Evolutionary conservation across 2,888 invertebrate species (phyloP).

Genomic region (Schrankia costaestrigalis): DNA sequence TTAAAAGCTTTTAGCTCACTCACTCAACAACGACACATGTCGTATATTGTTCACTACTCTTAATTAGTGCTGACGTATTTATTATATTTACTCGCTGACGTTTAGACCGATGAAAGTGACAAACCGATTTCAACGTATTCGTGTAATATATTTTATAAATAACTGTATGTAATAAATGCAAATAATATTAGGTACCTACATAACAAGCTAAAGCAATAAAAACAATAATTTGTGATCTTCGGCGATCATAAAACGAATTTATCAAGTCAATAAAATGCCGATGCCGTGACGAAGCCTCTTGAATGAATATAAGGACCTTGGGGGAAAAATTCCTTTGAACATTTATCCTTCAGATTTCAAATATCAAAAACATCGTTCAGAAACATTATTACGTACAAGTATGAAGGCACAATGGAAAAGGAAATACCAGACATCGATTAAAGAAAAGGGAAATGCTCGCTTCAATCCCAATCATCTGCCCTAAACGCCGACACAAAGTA

Average conservation of each 20-base stretch:
- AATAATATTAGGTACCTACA: too few species aligned
- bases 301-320: slow-evolving; percentile 6
- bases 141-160: too few species aligned
- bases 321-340: slow-evolving; percentile 10
- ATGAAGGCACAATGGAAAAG: slow-evolving; percentile 39
- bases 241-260: slow-evolving; percentile 25
- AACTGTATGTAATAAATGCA: too few species aligned
- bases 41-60: slow-evolving; percentile 22
- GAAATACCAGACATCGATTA: slow-evolving; percentile 48
- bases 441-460: slow-evolving; percentile 50
- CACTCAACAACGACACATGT: slow-evolving; percentile 18
- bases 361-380: slow-evolving; percentile 5
- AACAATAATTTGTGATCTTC: too few species aligned
- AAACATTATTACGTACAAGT: slow-evolving; percentile 8
- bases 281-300: slow-evolving; percentile 16
- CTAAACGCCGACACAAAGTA: slow-evolving; percentile 73
- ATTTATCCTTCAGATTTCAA: slow-evolving; percentile 2
- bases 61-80: slow-evolving; percentile 22
- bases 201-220: slow-evolving; percentile 17
- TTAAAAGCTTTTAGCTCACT: slow-evolving; percentile 47
- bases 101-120: too few species aligned
- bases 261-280: slow-evolving; percentile 21
- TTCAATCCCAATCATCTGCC: slow-evolving; percentile 60
- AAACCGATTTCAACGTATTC: too few species aligned
- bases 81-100: slow-evolving; percentile 11